phyloP scores from a whole-genome alignment of 2,888 invertebrate species.

The Drosophila nigricruria region DNA sequence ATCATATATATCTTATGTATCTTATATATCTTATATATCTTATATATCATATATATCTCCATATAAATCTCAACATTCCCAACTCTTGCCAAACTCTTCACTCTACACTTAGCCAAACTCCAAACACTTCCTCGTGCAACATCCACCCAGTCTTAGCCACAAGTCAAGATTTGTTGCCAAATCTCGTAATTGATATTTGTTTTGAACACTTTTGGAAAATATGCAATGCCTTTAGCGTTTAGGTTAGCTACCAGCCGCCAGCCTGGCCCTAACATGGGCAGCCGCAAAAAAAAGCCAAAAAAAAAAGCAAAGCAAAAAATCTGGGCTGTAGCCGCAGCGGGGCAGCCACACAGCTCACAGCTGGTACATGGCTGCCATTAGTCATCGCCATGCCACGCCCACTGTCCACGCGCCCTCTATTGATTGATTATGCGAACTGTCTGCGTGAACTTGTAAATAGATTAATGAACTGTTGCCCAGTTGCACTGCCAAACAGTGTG shows the following conservation, averaged over 20 bases:
- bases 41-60: too few species aligned
- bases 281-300: conserved; percentile 10
- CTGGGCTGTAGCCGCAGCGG: conserved; percentile 12
- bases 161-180: conserved; percentile 4
- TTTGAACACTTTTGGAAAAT: not conserved
- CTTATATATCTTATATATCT: too few species aligned
- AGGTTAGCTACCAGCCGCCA: not conserved
- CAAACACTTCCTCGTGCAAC: too few species aligned
- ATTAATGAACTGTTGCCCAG: conserved; percentile 81
- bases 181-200: conserved; percentile 11
- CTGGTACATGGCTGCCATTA: conserved; percentile 53
- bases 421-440: conserved; percentile 82
- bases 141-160: too few species aligned
- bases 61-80: too few species aligned
- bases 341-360: conserved; percentile 26
- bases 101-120: too few species aligned
- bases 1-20: too few species aligned
- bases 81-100: too few species aligned
- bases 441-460: conserved; percentile 82
- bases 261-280: not conserved
- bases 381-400: conserved; percentile 57
- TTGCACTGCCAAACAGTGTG: conserved; percentile 40
- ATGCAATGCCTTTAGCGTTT: not conserved
- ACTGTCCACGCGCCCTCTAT: conserved; percentile 57
- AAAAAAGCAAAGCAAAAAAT: not conserved